These are phyloP conservation scores for Octonoba sinensis DNA, from an alignment of 2,888 invertebrate genomes.

Conservation along the genomic window DNA sequence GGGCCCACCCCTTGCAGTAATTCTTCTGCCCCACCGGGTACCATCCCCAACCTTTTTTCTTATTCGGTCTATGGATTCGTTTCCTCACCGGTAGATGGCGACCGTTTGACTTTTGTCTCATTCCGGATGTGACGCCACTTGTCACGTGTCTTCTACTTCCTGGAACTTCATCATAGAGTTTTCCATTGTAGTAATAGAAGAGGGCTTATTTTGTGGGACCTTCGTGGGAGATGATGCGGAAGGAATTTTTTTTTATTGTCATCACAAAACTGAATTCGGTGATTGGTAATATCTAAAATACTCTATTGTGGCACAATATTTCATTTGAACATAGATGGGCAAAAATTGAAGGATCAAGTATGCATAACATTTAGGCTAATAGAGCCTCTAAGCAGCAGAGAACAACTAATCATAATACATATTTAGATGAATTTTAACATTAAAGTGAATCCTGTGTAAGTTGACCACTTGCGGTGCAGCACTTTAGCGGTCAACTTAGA, in stretches of 20 bases:
- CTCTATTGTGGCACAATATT: too few relatives aligned
- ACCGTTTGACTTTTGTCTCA: conserved; percentile 61
- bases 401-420: too few relatives aligned
- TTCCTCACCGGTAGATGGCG: conserved; percentile 57
- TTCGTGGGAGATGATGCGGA: conserved; percentile 9
- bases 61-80: conserved; percentile 1
- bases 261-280: too few relatives aligned
- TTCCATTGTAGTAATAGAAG: conserved; percentile 18
- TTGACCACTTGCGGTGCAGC: too few relatives aligned
- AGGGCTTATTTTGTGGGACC: background rate
- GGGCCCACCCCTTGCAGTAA: conserved; percentile 16
- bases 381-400: too few relatives aligned
- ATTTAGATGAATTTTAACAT: too few relatives aligned
- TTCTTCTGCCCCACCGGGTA: conserved; percentile 38
- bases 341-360: too few relatives aligned
- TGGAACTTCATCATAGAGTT: conserved; percentile 20
- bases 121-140: conserved; percentile 60
- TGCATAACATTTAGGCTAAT: too few relatives aligned
- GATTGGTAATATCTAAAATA: too few relatives aligned
- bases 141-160: conserved; percentile 60
- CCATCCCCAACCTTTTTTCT: conserved; percentile 16
- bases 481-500: too few relatives aligned
- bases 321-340: too few relatives aligned
- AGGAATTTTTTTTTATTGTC: conserved; percentile 6
- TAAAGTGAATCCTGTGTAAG: too few relatives aligned